Evolutionary conservation across 2,888 invertebrate genomes (phyloP), one percentile per base, ranked within the genome.

Genomic region (Dynastes tityus): DNA sequence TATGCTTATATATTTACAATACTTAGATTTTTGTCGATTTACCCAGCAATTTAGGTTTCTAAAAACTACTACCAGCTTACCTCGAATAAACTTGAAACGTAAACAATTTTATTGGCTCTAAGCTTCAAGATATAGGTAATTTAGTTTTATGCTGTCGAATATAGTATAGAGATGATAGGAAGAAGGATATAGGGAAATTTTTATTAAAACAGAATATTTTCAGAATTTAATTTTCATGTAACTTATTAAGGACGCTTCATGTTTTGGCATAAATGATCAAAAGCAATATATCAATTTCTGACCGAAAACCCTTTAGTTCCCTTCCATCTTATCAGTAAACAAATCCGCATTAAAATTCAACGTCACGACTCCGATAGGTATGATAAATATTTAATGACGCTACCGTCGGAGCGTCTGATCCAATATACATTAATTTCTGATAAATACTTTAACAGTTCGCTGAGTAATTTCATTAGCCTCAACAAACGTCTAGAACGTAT

Each of bases 371-470:
- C 45, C 22, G 37, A 16, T 73, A 73, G 73, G 22, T 73, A 73
- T 58, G 51, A 55, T 73, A 73, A 55, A 58, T 73, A 73, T 58
- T 37, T 73, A 73, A 73, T 73, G 58, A 58, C 40, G 37, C 37
- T 37, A 73, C 53, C 58, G 16, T 16, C 37, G 16, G n/a, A 73
- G 22, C 45, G 58, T 58, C 73, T 73, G 58, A 73, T 73, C 37
- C 58, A 58, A 58, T 73, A 37, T 58, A 58, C 73, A 73, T 73
- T 73, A 73, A 40, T 55, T 73, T 40, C 58, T 58, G 58, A 40
- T 73, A 73, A 73, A 58, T 73, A 73, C 73, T 73, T 73, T 73
- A 70, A 73, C 58, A 73, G 58, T 40, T 58, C 73, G 40, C 58
- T 22, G 8, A 22, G 58, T 73, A 58, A 73, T 58, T 58, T 37